Conservation (phyloP, 2,888 invertebrate species). For the Aleiodes leptofemur region DNA sequence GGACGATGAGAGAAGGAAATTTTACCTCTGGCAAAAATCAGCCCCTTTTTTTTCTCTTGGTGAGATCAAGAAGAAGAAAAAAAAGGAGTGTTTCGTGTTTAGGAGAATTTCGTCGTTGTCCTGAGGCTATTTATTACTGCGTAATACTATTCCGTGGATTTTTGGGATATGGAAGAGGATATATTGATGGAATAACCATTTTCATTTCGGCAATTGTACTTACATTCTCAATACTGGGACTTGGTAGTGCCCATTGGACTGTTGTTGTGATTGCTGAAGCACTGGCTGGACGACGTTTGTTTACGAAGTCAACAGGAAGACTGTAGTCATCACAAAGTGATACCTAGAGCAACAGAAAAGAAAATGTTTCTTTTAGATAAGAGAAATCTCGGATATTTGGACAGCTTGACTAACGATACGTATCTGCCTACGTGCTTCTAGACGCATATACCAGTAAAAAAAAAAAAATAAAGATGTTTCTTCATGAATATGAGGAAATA, state of each 20-base stretch:
- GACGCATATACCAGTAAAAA: too few species aligned
- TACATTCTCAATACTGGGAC: conserved; percentile 77
- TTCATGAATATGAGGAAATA: too few species aligned
- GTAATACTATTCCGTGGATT: neutral
- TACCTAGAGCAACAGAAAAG: conserved; percentile 79
- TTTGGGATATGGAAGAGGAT: neutral
- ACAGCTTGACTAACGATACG: too few species aligned
- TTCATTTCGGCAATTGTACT: conserved; percentile 56
- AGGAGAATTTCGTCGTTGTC: neutral
- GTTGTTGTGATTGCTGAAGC: conserved; percentile 76
- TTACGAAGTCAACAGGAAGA: conserved; percentile 89
- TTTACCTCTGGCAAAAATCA: conserved; percentile 10
- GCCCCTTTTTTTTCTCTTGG: neutral
- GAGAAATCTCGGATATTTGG: too few species aligned
- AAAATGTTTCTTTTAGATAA: too few species aligned
- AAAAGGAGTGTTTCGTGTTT: neutral
- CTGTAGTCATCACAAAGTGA: conserved; percentile 92
- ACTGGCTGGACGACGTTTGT: conserved; percentile 82
- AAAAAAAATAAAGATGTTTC: too few species aligned
- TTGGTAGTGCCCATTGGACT: conserved; percentile 79
- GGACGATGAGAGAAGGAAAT: conserved; percentile 35
- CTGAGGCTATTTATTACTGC: conserved; percentile 7
- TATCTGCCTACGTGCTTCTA: too few species aligned
- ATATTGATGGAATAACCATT: neutral
- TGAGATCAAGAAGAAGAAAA: neutral